Conservation (phyloP, 1,140 invertebrate genomes). For the Coelopa frigida region DNA sequence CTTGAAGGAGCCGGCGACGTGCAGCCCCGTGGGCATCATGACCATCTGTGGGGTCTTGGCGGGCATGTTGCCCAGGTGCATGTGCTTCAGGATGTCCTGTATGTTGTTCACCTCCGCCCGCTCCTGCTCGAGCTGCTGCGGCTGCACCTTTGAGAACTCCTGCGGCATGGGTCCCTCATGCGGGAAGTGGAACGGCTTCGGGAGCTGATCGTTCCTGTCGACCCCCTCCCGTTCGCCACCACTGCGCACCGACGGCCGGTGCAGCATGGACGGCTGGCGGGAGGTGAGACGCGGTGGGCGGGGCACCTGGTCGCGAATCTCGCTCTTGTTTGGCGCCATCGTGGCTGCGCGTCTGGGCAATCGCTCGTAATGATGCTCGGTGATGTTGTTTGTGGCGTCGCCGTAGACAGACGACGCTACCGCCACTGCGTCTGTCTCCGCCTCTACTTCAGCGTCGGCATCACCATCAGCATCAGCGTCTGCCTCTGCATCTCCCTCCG, state of each 20-base stretch:
- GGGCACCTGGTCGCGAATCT: conserved; percentile 33
- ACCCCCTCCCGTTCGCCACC: no score
- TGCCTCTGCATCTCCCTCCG: conserved; percentile 17
- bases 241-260: no score
- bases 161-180: conserved; percentile 34
- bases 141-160: conserved; percentile 30
- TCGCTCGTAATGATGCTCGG: conserved; percentile 26
- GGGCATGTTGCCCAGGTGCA: conserved; percentile 23
- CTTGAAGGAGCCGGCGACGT: conserved; percentile 36
- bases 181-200: conserved; percentile 41
- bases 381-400: neutral
- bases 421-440: neutral
- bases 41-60: conserved; percentile 29
- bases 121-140: conserved; percentile 14
- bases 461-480: conserved; percentile 1
- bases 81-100: conserved; percentile 36
- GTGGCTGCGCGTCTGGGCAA: conserved; percentile 35
- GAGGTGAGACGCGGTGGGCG: conserved; percentile 35
- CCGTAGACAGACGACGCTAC: neutral
- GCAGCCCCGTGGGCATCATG: conserved; percentile 40
- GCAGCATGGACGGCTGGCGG: conserved; percentile 17
- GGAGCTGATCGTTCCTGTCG: conserved; percentile 24
- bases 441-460: conserved; percentile 1
- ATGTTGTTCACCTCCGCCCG: conserved; percentile 28
- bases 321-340: conserved; percentile 30